Conservation (phyloP, 2,113 vertebrate species). For the Perca schrenkii region DNA sequence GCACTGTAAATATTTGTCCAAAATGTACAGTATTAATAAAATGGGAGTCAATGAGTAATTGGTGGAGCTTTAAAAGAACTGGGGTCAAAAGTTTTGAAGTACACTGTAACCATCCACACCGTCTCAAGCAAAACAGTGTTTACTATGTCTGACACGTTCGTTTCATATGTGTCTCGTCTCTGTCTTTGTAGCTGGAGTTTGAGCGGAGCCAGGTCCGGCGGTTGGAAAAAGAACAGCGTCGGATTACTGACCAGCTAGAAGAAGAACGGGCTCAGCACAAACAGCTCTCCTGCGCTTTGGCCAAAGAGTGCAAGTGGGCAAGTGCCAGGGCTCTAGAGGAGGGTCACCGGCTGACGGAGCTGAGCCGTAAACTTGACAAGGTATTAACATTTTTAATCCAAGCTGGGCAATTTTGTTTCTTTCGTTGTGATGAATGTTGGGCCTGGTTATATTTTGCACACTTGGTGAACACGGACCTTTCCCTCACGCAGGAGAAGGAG, state of each 20-base stretch:
- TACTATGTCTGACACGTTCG: not conserved
- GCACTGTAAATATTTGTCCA: not conserved
- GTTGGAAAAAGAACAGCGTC: constrained; percentile 93
- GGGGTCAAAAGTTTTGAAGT: not conserved
- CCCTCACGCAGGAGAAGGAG: constrained; percentile 82
- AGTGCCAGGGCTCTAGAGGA: constrained; percentile 92
- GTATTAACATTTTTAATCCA: constrained; percentile 31
- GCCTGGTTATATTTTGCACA: not conserved
- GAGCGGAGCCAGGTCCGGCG: constrained; percentile 94
- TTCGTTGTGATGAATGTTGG: not conserved
- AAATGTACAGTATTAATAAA: not conserved
- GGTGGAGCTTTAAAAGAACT: not conserved
- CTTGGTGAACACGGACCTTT: not conserved
- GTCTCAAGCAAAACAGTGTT: not conserved
- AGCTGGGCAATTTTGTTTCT: not conserved
- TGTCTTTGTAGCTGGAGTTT: constrained; percentile 90
- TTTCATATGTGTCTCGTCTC: not conserved
- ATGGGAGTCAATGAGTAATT: not conserved
- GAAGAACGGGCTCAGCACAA: constrained; percentile 94
- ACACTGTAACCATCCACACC: accelerated
- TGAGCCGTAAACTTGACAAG: constrained; percentile 89
- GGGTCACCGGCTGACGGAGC: constrained; percentile 89
- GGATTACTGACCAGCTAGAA: constrained; percentile 90
- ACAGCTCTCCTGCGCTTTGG: constrained; percentile 92
- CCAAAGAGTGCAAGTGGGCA: constrained; percentile 96